Conservation (phyloP, 2,113 vertebrate species). For the Athene noctua region DNA sequence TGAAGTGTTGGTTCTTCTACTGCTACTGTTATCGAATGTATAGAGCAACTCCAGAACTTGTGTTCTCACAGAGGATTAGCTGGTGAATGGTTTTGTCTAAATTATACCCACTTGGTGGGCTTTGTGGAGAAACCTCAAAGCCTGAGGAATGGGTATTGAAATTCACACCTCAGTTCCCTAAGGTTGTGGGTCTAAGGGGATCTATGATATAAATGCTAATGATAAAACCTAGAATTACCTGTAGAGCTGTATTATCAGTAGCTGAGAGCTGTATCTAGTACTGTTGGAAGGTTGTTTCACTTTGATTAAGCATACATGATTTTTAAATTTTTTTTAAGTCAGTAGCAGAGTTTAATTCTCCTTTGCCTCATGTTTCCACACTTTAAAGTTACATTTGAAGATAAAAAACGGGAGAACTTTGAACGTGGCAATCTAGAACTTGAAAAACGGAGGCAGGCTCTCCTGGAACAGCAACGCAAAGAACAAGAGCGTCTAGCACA, state of each 20-base stretch:
- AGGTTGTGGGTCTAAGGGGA: not conserved
- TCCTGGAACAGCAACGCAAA: slow-evolving; percentile 94
- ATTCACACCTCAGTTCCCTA: not conserved
- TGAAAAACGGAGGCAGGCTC: slow-evolving; percentile 92
- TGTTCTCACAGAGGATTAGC: not conserved
- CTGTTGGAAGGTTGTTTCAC: not conserved
- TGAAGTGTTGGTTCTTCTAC: not conserved
- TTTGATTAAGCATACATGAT: not conserved
- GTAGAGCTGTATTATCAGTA: not conserved
- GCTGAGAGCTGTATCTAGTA: not conserved
- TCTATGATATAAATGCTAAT: not conserved
- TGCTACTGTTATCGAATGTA: not conserved
- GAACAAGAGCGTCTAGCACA: slow-evolving; percentile 93
- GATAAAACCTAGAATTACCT: not conserved
- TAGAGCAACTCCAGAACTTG: not conserved
- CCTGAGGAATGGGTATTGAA: not conserved
- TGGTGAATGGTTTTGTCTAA: not conserved
- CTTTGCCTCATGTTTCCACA: not conserved
- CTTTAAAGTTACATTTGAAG: slow-evolving; percentile 89
- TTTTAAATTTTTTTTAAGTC: not conserved
- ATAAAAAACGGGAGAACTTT: slow-evolving; percentile 98
- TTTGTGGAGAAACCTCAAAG: not conserved
- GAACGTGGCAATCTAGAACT: slow-evolving; percentile 95
- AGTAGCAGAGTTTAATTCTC: not conserved
- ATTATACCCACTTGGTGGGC: not conserved